Percentiles rank a stretch among this genome's conserved stretches.
Conservation (phyloP, 2,888 invertebrate species). For the Chrysodeixis includens region DNA sequence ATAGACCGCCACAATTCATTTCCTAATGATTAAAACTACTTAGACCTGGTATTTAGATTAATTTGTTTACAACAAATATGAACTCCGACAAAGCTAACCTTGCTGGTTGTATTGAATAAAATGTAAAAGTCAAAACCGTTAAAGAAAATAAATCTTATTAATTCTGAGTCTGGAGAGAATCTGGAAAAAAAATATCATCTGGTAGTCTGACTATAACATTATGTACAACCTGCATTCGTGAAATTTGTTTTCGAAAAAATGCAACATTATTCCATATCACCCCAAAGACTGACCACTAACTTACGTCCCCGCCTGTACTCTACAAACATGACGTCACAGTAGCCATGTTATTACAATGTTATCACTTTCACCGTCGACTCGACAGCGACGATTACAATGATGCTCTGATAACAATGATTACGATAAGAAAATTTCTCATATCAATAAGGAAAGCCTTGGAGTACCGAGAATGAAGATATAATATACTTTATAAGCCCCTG, state of each 20-base stretch:
- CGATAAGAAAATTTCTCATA: constrained; percentile 9
- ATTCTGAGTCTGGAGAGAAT: no score
- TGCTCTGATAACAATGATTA: constrained; percentile 44
- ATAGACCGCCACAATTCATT: background rate
- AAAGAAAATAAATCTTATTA: no score
- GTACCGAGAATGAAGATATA: background rate
- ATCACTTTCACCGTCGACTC: constrained; percentile 66
- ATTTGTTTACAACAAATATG: no score
- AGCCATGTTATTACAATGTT: constrained; percentile 52
- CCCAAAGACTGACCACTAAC: background rate
- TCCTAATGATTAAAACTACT: background rate
- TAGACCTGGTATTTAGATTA: no score
- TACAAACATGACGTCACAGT: constrained; percentile 45
- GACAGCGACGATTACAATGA: constrained; percentile 40
- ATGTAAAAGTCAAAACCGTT: no score
- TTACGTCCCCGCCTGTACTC: background rate
- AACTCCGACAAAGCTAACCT: no score
- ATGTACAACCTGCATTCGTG: no score
- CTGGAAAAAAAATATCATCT: no score
- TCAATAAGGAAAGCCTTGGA: background rate
- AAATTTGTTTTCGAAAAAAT: no score
- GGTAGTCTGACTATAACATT: no score
- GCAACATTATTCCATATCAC: no score
- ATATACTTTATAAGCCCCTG: background rate
- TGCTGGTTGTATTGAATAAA: background rate